Percentiles rank a stretch among this genome's conserved stretches.
These are phyloP conservation scores for Alcedo atthis DNA, from an alignment of 2,797 vertebrate genomes.

Conservation along the genomic window DNA sequence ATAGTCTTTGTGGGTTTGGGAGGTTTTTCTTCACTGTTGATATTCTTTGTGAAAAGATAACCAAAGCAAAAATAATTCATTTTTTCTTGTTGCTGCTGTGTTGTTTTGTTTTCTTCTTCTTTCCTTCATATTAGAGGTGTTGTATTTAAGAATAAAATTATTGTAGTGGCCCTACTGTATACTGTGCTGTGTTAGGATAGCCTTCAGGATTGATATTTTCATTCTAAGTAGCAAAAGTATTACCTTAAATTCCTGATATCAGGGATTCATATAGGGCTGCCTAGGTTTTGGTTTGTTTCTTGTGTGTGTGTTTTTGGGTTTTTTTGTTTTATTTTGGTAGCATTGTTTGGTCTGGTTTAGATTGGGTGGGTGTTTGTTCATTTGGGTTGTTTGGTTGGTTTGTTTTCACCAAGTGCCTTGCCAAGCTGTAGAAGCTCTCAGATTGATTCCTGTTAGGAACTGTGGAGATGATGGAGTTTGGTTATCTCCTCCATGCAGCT, in stretches of 20 bases:
- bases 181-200: background rate
- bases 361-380: background rate
- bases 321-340: too few relatives aligned
- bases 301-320: background rate
- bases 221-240: background rate
- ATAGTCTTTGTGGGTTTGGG: background rate
- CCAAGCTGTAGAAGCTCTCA: background rate
- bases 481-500: background rate
- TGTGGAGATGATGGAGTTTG: background rate
- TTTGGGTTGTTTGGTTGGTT: background rate
- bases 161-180: background rate
- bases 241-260: background rate
- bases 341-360: background rate
- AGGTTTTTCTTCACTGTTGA: background rate
- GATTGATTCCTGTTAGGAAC: background rate
- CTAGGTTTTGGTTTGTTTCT: background rate
- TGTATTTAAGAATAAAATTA: background rate
- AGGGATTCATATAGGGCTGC: background rate
- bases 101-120: background rate
- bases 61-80: background rate
- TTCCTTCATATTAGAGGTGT: background rate
- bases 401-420: background rate
- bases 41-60: background rate
- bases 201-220: background rate
- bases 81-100: too few relatives aligned